Evolutionary conservation across 2,888 invertebrate species (phyloP), one percentile per base, ranked within the genome.

Genomic region (Leptarthrus brevirostris): DNA sequence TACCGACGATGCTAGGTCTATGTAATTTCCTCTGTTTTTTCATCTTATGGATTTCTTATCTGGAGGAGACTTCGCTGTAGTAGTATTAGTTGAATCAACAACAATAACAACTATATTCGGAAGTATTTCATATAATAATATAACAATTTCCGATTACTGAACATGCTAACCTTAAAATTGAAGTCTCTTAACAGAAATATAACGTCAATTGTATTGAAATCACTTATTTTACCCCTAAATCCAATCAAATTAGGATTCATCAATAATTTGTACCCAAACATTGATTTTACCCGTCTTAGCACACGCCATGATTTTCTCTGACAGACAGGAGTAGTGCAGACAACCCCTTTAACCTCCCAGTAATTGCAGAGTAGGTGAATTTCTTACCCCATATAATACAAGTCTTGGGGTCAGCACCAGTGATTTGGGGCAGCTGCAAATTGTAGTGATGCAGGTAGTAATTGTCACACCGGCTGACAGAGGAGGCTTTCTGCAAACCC

Each of bases 341-440:
- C 40, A 40, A 40, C 40, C 40, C 40, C n/a, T 40, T 40, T 12
- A n/a, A 40, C 10, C 40, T 40, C n/a, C 2, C 8, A n/a, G 40
- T n/a, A 40, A 40, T 40, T 40, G 40, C 12, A 40, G 40, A 40
- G 8, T 40, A 40, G 40, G 40, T 40, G 40, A 40, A 40, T 3
- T 40, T 56, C 56, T 56, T 56, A 56, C 56, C 34, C 34, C 34
- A 56, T 34, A 34, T 30, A 56, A 40, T 40, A 44, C 44, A 14
- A 64, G 14, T 64, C 64, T 64, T 64, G 64, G 26, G 61, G 44
- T 64, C 24, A 64, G 18, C 40, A 64, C 44, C 44, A 64, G 44
- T 64, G 64, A 44, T 64, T 64, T 44, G 47, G 47, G 44, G 14
- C 47, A 64, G 14, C 47, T 47, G n/a, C 40, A 64, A 64, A 64